Conservation (phyloP, 1,140 invertebrate genomes). For the Aphelinus certus region DNA sequence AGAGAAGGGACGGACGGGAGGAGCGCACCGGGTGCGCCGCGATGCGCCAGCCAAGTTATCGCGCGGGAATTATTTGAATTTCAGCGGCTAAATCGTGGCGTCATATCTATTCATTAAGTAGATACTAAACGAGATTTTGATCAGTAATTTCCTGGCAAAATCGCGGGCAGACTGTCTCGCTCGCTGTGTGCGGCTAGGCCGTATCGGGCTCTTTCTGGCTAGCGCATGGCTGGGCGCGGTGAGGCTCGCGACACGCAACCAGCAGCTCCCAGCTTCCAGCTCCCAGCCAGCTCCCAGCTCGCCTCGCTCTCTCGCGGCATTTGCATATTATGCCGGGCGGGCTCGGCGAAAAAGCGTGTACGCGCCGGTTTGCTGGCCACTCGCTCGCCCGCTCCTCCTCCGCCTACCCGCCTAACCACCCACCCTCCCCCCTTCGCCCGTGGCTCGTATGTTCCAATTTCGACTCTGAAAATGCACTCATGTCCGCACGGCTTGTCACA, state of each 20-base stretch:
- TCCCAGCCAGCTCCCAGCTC: too few species aligned
- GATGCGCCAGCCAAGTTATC: conserved; percentile 42
- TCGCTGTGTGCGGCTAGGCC: not conserved
- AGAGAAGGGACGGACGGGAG: not conserved
- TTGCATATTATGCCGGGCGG: conserved; percentile 55
- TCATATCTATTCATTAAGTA: conserved; percentile 61
- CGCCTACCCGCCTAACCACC: too few species aligned
- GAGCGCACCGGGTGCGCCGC: not conserved
- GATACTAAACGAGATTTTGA: conserved; percentile 59
- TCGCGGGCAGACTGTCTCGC: conserved; percentile 14
- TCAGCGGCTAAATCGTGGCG: conserved; percentile 49
- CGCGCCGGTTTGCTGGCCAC: not conserved
- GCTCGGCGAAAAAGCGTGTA: conserved; percentile 6
- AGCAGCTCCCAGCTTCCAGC: too few species aligned
- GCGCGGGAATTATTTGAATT: conserved; percentile 48
- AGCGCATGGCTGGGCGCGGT: too few species aligned
- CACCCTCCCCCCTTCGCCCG: too few species aligned
- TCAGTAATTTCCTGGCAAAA: conserved; percentile 58
- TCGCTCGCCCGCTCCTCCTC: not conserved
- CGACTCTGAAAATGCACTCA: conserved; percentile 40
- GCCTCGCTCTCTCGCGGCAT: conserved; percentile 39
- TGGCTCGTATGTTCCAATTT: conserved; percentile 47
- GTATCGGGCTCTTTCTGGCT: too few species aligned
- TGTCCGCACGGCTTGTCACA: conserved; percentile 25
- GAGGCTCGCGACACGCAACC: too few species aligned